Conservation (phyloP, 2,113 vertebrate species). For the Heloderma charlesbogerti region DNA sequence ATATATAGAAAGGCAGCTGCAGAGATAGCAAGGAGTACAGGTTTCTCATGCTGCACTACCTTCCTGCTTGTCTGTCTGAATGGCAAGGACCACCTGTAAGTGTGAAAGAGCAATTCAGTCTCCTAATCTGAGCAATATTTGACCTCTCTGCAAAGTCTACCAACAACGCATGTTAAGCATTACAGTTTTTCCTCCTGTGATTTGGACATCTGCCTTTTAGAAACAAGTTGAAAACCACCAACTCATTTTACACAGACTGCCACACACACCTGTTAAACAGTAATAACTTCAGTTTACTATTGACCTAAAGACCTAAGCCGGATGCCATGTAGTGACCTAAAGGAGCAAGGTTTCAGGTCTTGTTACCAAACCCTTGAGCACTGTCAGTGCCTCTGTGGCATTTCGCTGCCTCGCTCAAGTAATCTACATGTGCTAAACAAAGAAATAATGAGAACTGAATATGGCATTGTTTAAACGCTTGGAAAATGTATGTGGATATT, state of each 20-base stretch:
- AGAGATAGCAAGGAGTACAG: neutral
- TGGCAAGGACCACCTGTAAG: slow-evolving; percentile 26
- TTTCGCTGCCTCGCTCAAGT: slow-evolving; percentile 34
- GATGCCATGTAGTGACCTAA: slow-evolving; percentile 51
- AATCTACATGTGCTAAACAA: slow-evolving; percentile 25
- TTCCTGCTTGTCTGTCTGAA: neutral
- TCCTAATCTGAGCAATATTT: accelerated
- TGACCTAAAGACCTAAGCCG: slow-evolving; percentile 19
- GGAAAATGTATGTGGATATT: neutral
- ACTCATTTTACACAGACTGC: slow-evolving; percentile 47
- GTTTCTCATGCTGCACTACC: neutral
- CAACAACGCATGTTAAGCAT: accelerated
- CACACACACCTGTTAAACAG: slow-evolving; percentile 56
- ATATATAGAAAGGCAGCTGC: neutral
- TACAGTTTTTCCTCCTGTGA: accelerated
- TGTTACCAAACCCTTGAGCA: slow-evolving; percentile 52
- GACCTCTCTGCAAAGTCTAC: neutral
- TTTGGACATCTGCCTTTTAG: slow-evolving; percentile 37
- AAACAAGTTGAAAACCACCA: neutral
- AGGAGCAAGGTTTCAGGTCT: slow-evolving; percentile 64
- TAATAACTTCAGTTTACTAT: slow-evolving; percentile 64
- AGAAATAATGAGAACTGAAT: slow-evolving; percentile 16
- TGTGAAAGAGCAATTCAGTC: accelerated
- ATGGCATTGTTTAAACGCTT: slow-evolving; percentile 34
- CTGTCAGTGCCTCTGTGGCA: slow-evolving; percentile 20